Conservation (phyloP, 1,140 invertebrate species). For the Hylyphantes graminicola region DNA sequence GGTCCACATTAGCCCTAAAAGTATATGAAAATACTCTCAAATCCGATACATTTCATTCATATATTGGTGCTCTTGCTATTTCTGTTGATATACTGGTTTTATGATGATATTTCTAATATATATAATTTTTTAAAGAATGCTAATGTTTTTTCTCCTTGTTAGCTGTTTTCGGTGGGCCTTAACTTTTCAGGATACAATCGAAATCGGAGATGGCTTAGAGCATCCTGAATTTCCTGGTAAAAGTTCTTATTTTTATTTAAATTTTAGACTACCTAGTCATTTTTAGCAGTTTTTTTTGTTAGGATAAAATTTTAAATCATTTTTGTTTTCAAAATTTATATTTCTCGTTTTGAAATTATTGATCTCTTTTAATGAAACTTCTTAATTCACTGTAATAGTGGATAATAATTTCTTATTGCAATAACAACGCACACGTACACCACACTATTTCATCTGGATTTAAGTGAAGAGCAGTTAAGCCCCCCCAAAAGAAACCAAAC, state of each 20-base stretch:
- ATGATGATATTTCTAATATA: neutral
- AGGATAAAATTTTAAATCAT: neutral
- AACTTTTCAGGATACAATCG: slow-evolving; percentile 74
- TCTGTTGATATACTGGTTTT: neutral
- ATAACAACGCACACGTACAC: too few relatives aligned
- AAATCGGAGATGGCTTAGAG: slow-evolving; percentile 73
- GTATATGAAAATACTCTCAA: too few relatives aligned
- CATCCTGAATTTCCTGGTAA: slow-evolving; percentile 72
- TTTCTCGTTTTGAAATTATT: too few relatives aligned
- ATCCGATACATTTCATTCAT: too few relatives aligned
- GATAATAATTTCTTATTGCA: too few relatives aligned
- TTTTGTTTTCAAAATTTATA: too few relatives aligned
- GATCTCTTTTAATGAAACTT: too few relatives aligned
- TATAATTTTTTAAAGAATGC: neutral
- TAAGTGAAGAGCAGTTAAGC: too few relatives aligned
- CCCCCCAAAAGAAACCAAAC: too few relatives aligned
- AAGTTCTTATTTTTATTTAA: neutral
- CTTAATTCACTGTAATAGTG: too few relatives aligned
- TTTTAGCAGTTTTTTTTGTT: neutral
- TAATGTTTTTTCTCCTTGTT: slow-evolving; percentile 53
- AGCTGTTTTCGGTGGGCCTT: slow-evolving; percentile 84
- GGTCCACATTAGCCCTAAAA: too few relatives aligned
- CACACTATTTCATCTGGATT: too few relatives aligned
- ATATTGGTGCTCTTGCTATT: neutral
- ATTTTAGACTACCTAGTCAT: neutral